phyloP scores from a whole-genome alignment of 2,888 invertebrate genomes.

The Teleiodes luculella region DNA sequence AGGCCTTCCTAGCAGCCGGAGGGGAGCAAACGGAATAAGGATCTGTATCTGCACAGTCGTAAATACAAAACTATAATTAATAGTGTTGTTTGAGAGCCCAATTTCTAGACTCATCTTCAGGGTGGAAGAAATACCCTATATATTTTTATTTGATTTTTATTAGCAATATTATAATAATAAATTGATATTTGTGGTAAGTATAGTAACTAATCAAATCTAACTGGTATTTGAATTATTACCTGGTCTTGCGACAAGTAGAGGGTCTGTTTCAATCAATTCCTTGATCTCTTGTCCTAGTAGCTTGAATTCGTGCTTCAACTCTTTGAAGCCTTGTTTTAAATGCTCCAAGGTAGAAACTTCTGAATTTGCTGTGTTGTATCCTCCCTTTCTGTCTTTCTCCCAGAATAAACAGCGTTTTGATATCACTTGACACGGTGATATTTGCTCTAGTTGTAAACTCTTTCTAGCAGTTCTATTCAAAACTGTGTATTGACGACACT shows the following conservation, averaged over 20 bases:
- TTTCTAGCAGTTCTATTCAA: conserved; percentile 36
- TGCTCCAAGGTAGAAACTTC: conserved; percentile 71
- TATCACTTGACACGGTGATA: conserved; percentile 29
- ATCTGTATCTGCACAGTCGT: no score
- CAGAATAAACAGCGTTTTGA: conserved; percentile 66
- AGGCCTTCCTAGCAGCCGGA: no score
- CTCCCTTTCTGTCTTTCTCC: conserved; percentile 80
- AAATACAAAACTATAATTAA: no score
- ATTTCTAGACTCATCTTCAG: no score
- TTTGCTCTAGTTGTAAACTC: conserved; percentile 28
- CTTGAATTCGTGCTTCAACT: conserved; percentile 82
- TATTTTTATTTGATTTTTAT: no score
- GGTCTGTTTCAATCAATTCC: conserved; percentile 81
- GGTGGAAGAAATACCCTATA: no score
- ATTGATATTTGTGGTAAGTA: no score
- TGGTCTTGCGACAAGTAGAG: conserved; percentile 73
- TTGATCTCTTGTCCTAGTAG: conserved; percentile 83
- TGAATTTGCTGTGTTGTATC: conserved; percentile 70
- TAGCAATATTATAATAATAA: no score
- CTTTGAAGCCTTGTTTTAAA: conserved; percentile 81
- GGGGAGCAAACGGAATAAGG: no score
- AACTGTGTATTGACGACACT: conserved; percentile 37
- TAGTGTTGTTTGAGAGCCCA: no score
- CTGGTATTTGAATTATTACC: no score
- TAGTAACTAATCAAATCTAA: no score